Conservation (phyloP, 1,140 invertebrate genomes). For the Nilaparvata lugens region DNA sequence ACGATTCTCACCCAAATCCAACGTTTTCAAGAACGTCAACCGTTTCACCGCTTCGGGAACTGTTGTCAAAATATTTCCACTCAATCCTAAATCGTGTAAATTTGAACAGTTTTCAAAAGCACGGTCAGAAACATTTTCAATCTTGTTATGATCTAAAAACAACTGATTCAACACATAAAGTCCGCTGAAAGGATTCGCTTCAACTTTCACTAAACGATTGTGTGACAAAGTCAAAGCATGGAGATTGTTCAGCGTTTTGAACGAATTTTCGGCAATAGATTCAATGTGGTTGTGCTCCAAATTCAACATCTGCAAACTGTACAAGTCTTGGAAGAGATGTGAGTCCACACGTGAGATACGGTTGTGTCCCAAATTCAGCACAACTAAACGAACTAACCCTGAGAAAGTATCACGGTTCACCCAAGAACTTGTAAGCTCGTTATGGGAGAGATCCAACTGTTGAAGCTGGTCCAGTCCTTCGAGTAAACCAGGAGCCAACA, state of each 20-base stretch:
- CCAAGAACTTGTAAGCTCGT: constrained; percentile 66
- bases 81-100: constrained; percentile 78
- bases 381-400: constrained; percentile 57
- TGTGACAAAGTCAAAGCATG: constrained; percentile 63
- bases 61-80: constrained; percentile 67
- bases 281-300: constrained; percentile 67
- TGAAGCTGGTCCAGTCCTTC: constrained; percentile 64
- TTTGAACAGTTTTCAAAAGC: constrained; percentile 69
- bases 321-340: constrained; percentile 62
- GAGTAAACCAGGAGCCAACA: constrained; percentile 64
- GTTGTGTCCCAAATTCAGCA: constrained; percentile 68
- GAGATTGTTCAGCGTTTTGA: constrained; percentile 61
- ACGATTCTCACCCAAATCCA: constrained; percentile 77
- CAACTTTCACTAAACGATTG: constrained; percentile 58
- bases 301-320: constrained; percentile 64
- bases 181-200: constrained; percentile 58
- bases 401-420: constrained; percentile 68
- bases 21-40: constrained; percentile 61
- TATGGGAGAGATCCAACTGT: constrained; percentile 61
- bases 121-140: constrained; percentile 54
- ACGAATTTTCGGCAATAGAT: constrained; percentile 60
- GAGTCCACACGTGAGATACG: constrained; percentile 56
- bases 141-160: constrained; percentile 63
- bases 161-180: constrained; percentile 61
- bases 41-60: constrained; percentile 67